phyloP scores from a whole-genome alignment of 1,140 invertebrate genomes.

The Dendrolimus kikuchii region DNA sequence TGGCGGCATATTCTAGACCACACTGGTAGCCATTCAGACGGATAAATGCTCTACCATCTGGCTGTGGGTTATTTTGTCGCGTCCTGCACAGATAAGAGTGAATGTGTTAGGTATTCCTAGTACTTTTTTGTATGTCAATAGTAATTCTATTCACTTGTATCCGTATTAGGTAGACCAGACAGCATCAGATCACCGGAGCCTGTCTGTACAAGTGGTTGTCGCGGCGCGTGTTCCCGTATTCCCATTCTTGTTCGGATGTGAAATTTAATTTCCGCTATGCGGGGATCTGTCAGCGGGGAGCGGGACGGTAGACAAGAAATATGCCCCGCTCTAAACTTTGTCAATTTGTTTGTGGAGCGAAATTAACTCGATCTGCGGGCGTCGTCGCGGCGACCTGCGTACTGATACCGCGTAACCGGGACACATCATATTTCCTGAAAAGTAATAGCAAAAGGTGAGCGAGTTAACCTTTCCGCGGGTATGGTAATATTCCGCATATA shows the following conservation, averaged over 20 bases:
- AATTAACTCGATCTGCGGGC: slow-evolving; percentile 69
- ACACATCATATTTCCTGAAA: slow-evolving; percentile 30
- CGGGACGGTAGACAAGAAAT: slow-evolving; percentile 59
- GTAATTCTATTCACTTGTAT: too few species aligned
- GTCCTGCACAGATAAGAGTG: too few species aligned
- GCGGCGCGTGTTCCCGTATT: slow-evolving; percentile 45
- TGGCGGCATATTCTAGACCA: too few species aligned
- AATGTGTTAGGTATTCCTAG: too few species aligned
- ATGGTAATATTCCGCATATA: slow-evolving; percentile 1
- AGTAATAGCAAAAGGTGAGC: slow-evolving; percentile 12
- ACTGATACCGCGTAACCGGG: slow-evolving; percentile 32
- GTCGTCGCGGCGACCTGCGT: slow-evolving; percentile 46
- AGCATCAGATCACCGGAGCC: slow-evolving; percentile 33
- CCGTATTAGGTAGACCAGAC: too few species aligned
- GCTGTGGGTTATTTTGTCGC: too few species aligned
- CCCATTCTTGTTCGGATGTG: slow-evolving; percentile 66
- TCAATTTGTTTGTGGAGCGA: slow-evolving; percentile 71
- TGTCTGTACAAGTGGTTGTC: slow-evolving; percentile 50
- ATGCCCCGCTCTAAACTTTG: slow-evolving; percentile 70
- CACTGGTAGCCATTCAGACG: too few species aligned
- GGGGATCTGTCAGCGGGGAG: slow-evolving; percentile 51
- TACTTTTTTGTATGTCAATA: too few species aligned
- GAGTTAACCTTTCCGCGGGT: slow-evolving; percentile 12
- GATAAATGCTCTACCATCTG: too few species aligned
- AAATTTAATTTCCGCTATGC: slow-evolving; percentile 70